Evolutionary conservation across 2,797 vertebrate species (phyloP), one percentile per base, ranked within the genome.

Genomic region (Onychomys leucogaster): DNA sequence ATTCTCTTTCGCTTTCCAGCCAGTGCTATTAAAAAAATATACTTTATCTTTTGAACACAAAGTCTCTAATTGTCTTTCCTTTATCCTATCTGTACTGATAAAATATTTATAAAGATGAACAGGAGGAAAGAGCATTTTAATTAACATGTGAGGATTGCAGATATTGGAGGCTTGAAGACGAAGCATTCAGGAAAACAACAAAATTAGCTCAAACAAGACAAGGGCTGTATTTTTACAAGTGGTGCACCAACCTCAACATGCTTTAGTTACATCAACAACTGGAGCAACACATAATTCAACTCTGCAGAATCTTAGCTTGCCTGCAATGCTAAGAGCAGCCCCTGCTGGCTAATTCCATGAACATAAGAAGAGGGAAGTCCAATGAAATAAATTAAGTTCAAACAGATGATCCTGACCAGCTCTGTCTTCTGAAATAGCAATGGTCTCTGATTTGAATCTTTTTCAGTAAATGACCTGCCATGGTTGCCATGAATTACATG

Each of bases 261-360:
- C 77, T 96, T 97, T 83, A 84, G 17, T 84, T 90, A 43, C 57
- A n/a, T 49, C 92, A 69, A 95, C 29, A 89, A 63, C 11, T 41
- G 78, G 43, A 9, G 55, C 25, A 80, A 61, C 87, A 92, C 89
- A 71, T 93, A 93, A 96, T 94, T 96, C 17, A 57, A 34, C 75
- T 89, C 29, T 9, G 85, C 94, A 89, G 85, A 94, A 97, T 95
- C 84, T 95, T 65, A 94, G 78, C 89, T 93, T 77, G 49, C 95
- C 75, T 84, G 41, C 67, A 94, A 96, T 84, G 96, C 95, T 96
- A 96, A 97, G 82, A 98, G 97, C 97, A 97, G 82, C 97, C 97
- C 94, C 97, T 97, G 92, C 95, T 97, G 97, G 95, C 82, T 94
- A 82, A 43, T 87, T 59, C 59, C 63, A 63, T 84, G 63, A 94